Conservation (phyloP, 2,113 vertebrate species). For the Rhinichthys klamathensis region DNA sequence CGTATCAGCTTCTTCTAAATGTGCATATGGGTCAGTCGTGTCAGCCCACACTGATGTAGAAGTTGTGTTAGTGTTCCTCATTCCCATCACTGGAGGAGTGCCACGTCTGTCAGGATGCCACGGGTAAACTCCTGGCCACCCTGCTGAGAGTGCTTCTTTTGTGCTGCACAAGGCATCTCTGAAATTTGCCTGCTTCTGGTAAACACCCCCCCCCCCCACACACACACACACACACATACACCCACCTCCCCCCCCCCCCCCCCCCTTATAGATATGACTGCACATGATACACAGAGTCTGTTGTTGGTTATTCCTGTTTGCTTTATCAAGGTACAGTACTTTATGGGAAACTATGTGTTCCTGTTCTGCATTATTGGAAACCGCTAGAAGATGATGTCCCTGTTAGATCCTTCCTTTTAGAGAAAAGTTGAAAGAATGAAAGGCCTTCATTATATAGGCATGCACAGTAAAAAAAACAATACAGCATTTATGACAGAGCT, state of each 20-base stretch:
- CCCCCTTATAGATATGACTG: slow-evolving; percentile 45
- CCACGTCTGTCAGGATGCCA: slow-evolving; percentile 45
- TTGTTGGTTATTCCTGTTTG: slow-evolving; percentile 33
- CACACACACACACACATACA: background rate
- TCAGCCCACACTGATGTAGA: background rate
- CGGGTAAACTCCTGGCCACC: slow-evolving; percentile 55
- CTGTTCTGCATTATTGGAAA: background rate
- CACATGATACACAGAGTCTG: slow-evolving; percentile 43
- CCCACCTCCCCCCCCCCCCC: no score
- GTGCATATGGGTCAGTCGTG: slow-evolving; percentile 7
- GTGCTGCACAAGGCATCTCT: slow-evolving; percentile 60
- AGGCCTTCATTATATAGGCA: background rate
- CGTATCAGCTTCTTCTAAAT: background rate
- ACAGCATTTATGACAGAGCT: background rate
- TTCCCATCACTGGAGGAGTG: slow-evolving; percentile 72
- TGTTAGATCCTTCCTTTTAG: background rate
- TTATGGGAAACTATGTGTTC: background rate
- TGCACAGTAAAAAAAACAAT: background rate
- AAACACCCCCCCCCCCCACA: slow-evolving; percentile 19
- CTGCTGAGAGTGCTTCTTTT: slow-evolving; percentile 64
- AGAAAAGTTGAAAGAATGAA: slow-evolving; percentile 3
- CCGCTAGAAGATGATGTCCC: background rate
- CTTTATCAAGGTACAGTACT: slow-evolving; percentile 52
- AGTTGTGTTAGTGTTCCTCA: slow-evolving; percentile 65
- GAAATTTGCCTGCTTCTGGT: slow-evolving; percentile 56